These are phyloP conservation scores for Bombus sylvicola DNA, from an alignment of 1,140 invertebrate genomes.

Conservation along the genomic window DNA sequence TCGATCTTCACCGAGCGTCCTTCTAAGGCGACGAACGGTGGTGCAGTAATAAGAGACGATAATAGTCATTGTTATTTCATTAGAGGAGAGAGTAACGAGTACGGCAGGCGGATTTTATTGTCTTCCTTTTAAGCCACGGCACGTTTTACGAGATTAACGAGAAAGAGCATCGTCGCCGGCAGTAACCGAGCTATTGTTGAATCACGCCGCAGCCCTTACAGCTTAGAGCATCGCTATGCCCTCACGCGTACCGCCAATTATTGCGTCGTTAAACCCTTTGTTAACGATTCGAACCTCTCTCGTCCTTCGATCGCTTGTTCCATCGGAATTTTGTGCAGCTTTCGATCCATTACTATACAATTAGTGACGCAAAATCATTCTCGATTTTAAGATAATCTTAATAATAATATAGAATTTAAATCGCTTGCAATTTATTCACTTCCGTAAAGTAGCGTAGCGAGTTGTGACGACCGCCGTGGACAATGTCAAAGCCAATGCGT, in stretches of 20 bases:
- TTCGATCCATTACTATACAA: too few relatives aligned
- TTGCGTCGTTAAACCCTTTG: constrained; percentile 56
- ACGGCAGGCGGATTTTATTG: constrained; percentile 31
- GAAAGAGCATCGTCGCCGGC: constrained; percentile 23
- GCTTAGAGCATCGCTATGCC: constrained; percentile 16
- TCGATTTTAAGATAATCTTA: too few relatives aligned
- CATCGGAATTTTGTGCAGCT: not conserved
- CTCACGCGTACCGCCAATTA: constrained; percentile 54
- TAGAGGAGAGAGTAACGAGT: constrained; percentile 37
- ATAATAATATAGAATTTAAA: too few relatives aligned
- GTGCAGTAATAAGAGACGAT: constrained; percentile 40
- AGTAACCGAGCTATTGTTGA: constrained; percentile 48
- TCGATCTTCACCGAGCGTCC: not conserved
- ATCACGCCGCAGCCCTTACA: constrained; percentile 42
- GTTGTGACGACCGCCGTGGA: fast-evolving
- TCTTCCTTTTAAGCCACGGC: constrained; percentile 52
- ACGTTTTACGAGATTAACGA: constrained; percentile 59
- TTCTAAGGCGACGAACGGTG: not conserved
- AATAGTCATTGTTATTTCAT: constrained; percentile 61
- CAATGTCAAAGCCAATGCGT: too few relatives aligned
- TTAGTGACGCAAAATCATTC: too few relatives aligned
- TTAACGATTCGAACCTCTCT: constrained; percentile 19
- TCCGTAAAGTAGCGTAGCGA: too few relatives aligned
- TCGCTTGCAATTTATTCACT: too few relatives aligned
- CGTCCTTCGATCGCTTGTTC: not conserved